Percentiles rank a stretch among this genome's conserved stretches.
Evolutionary conservation across 2,888 invertebrate genomes (phyloP).

Genomic region (Alloplasta piceator): DNA sequence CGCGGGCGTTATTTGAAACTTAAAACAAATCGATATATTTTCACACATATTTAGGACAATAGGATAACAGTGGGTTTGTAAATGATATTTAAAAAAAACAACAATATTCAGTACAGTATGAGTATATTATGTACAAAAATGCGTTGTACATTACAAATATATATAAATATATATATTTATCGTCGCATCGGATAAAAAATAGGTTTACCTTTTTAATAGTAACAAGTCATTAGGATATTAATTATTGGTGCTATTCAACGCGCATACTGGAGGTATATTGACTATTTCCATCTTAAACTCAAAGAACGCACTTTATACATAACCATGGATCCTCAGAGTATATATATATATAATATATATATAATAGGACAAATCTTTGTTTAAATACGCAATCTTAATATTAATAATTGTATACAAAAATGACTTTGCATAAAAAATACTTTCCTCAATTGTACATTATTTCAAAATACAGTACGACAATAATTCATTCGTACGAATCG

Average conservation of each 20-base stretch:
- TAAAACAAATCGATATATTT: too few relatives aligned
- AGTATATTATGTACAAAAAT: constrained; percentile 79
- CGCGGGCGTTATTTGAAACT: too few relatives aligned
- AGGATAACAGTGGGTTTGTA: too few relatives aligned
- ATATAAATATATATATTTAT: constrained; percentile 70
- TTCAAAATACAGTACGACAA: constrained; percentile 69
- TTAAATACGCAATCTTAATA: constrained; percentile 75
- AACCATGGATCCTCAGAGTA: constrained; percentile 72
- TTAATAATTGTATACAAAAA: constrained; percentile 77
- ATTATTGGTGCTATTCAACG: constrained; percentile 75
- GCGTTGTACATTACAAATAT: constrained; percentile 76
- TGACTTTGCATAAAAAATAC: constrained; percentile 78
- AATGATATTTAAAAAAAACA: constrained; percentile 82
- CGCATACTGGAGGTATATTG: constrained; percentile 80
- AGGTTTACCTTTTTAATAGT: constrained; percentile 74
- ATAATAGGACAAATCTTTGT: constrained; percentile 73
- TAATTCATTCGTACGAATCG: constrained; percentile 71
- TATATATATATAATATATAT: constrained; percentile 58
- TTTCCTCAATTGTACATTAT: constrained; percentile 78
- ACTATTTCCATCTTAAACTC: constrained; percentile 78
- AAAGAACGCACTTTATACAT: constrained; percentile 76
- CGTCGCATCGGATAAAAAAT: constrained; percentile 74
- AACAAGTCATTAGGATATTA: constrained; percentile 74
- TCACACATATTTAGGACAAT: too few relatives aligned
- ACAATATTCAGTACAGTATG: constrained; percentile 76